Evolutionary conservation across 2,797 vertebrate genomes (phyloP).

Genomic region (Coranthus polyacanthus): DNA sequence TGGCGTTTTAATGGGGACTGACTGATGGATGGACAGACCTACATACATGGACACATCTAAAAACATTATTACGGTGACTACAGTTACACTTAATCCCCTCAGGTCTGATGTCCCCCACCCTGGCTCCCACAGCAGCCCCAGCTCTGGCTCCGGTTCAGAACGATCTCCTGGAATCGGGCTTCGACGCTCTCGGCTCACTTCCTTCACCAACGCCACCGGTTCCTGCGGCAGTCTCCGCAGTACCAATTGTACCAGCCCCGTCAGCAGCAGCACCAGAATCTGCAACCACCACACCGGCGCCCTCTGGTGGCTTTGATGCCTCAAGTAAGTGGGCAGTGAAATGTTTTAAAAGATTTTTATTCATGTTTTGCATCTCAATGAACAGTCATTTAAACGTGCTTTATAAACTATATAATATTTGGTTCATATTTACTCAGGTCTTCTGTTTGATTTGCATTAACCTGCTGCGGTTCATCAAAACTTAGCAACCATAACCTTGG

Average conservation of each 20-base stretch:
- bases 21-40: too few species aligned
- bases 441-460: slow-evolving; percentile 29
- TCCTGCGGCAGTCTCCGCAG: slow-evolving; percentile 40
- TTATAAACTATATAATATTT: slow-evolving; percentile 6
- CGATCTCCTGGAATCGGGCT: slow-evolving; percentile 92
- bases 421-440: slow-evolving; percentile 15
- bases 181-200: slow-evolving; percentile 90
- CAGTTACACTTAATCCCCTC: background rate
- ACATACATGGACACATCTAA: too few species aligned
- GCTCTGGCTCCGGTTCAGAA: slow-evolving; percentile 84
- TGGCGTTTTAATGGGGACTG: too few species aligned
- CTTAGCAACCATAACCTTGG: background rate
- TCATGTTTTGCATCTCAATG: background rate
- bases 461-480: slow-evolving; percentile 35
- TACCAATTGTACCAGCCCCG: slow-evolving; percentile 41
- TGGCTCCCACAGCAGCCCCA: slow-evolving; percentile 78
- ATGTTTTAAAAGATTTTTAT: too few species aligned
- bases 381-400: background rate
- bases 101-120: slow-evolving; percentile 84
- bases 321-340: slow-evolving; percentile 87
- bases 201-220: slow-evolving; percentile 67
- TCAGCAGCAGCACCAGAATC: slow-evolving; percentile 82
- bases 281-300: slow-evolving; percentile 78
- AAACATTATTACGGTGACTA: too few species aligned
- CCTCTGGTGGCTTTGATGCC: slow-evolving; percentile 91